Conservation (phyloP, 2,113 vertebrate species). For the Peromyscus californicus region DNA sequence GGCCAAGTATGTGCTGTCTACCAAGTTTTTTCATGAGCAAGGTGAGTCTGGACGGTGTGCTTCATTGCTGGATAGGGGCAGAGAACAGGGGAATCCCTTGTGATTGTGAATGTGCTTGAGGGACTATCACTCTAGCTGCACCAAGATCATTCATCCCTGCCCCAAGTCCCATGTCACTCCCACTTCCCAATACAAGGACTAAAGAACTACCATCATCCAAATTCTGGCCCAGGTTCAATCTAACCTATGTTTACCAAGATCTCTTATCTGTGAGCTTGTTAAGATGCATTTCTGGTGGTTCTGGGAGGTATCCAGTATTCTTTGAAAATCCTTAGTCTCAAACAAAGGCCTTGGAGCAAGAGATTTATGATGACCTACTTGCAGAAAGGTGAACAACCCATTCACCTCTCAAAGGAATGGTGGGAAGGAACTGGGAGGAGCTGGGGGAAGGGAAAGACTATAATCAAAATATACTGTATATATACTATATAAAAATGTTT, state of each 20-base stretch:
- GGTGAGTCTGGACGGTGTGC: rapidly evolving
- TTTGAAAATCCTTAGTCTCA: not conserved
- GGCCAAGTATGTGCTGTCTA: rapidly evolving
- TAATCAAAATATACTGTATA: too few relatives aligned
- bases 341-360: not conserved
- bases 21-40: rapidly evolving
- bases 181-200: not conserved
- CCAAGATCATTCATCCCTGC: not conserved
- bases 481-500: too few relatives aligned
- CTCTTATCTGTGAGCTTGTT: not conserved
- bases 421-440: too few relatives aligned
- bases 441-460: too few relatives aligned
- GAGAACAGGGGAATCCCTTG: too few relatives aligned
- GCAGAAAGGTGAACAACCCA: not conserved
- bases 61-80: rapidly evolving
- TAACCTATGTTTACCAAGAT: not conserved
- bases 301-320: not conserved
- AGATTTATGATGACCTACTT: not conserved
- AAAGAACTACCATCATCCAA: not conserved
- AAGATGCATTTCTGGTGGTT: not conserved
- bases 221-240: not conserved
- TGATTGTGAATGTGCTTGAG: too few relatives aligned
- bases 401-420: not conserved
- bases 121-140: not conserved
- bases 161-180: too few relatives aligned